Percentiles rank a stretch among this genome's conserved stretches.
phyloP scores from a whole-genome alignment of 2,113 vertebrate species.

The Megalops atlanticus region DNA sequence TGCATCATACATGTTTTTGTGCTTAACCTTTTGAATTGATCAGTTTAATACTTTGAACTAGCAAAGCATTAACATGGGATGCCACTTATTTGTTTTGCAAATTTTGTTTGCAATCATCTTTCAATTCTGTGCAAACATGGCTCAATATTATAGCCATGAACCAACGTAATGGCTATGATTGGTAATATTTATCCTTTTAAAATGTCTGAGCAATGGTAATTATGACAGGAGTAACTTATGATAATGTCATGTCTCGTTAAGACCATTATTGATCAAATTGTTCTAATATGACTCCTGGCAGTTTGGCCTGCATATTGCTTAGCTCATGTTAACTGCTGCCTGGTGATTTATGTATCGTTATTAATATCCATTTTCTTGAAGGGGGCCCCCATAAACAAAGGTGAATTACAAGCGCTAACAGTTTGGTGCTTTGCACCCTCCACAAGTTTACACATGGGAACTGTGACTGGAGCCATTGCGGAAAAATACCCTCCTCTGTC shows the following conservation, averaged over 20 bases:
- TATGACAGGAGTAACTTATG: background rate
- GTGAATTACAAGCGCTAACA: background rate
- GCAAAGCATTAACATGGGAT: too few species aligned
- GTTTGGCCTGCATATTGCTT: background rate
- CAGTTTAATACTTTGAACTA: too few species aligned
- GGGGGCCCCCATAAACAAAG: background rate
- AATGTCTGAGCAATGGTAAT: background rate
- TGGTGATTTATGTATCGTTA: background rate
- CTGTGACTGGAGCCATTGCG: background rate
- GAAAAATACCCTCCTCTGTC: background rate
- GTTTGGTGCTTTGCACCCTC: background rate
- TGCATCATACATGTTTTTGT: too few species aligned
- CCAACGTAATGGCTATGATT: background rate
- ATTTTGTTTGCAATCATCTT: too few species aligned
- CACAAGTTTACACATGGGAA: background rate
- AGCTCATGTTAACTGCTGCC: background rate
- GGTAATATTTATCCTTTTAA: background rate
- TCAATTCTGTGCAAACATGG: too few species aligned
- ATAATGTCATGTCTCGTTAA: background rate
- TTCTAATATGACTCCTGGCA: background rate
- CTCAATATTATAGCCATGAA: too few species aligned
- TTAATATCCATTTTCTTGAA: background rate
- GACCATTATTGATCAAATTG: too few species aligned
- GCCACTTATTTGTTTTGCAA: too few species aligned
- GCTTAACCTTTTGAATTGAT: too few species aligned